Evolutionary conservation across 2,888 invertebrate genomes (phyloP).

Genomic region (Micoletzkya japonica): DNA sequence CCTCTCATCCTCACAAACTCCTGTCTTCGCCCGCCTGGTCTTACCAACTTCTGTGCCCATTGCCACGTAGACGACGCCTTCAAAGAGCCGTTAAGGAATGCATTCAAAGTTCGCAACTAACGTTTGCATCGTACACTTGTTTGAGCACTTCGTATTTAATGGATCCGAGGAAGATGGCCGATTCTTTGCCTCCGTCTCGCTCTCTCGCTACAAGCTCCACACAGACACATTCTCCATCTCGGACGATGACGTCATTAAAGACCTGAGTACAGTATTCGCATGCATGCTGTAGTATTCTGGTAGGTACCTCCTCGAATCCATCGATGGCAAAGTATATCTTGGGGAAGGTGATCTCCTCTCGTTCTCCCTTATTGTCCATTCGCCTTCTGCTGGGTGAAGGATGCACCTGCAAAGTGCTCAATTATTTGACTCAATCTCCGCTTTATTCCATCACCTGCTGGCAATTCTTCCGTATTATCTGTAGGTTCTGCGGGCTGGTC

Average conservation of each 20-base stretch:
- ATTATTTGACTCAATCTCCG: background rate
- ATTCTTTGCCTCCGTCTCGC: conserved; percentile 75
- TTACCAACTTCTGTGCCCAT: conserved; percentile 62
- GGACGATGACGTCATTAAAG: conserved; percentile 92
- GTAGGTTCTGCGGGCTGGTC: conserved; percentile 93
- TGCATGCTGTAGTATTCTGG: background rate
- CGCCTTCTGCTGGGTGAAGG: conserved; percentile 89
- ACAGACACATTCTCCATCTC: conserved; percentile 98
- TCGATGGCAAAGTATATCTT: conserved; percentile 99
- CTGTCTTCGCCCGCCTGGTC: conserved; percentile 73
- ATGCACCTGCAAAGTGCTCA: conserved; percentile 74
- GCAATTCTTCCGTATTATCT: conserved; percentile 87
- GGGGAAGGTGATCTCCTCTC: conserved; percentile 97
- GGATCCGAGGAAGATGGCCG: conserved; percentile 93
- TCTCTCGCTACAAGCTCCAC: conserved; percentile 94
- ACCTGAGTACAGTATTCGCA: too few relatives aligned
- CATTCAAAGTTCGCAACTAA: conserved; percentile 68
- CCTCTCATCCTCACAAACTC: conserved; percentile 99
- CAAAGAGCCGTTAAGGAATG: conserved; percentile 14
- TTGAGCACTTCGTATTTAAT: conserved; percentile 96
- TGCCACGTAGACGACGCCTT: conserved; percentile 63
- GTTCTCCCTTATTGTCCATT: conserved; percentile 96
- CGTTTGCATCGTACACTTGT: conserved; percentile 91
- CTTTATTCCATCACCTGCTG: conserved; percentile 67
- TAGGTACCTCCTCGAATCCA: conserved; percentile 90